phyloP scores from a whole-genome alignment of 2,888 invertebrate species.

The Xanthia togata region DNA sequence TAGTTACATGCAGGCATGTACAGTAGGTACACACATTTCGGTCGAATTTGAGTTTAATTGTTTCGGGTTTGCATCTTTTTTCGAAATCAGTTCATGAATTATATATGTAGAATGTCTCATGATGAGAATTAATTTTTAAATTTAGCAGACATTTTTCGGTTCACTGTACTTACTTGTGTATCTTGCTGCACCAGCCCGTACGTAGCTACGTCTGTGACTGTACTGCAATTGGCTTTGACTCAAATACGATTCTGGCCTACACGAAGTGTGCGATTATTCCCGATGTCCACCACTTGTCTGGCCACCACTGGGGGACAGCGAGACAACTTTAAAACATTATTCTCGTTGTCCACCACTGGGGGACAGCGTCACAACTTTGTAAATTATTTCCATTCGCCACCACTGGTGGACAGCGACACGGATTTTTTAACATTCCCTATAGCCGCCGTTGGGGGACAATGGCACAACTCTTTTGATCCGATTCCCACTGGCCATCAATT shows the following conservation, averaged over 20 bases:
- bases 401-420: too few relatives aligned
- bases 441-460: too few relatives aligned
- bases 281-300: too few relatives aligned
- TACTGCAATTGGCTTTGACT: constrained; percentile 43
- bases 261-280: constrained; percentile 10
- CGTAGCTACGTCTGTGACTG: background rate
- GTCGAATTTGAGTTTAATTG: background rate
- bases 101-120: background rate
- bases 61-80: background rate
- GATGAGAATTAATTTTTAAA: background rate
- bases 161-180: background rate
- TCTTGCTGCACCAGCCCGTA: background rate
- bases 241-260: constrained; percentile 27
- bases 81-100: background rate
- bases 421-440: too few relatives aligned
- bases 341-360: too few relatives aligned
- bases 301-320: too few relatives aligned
- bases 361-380: too few relatives aligned
- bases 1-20: background rate
- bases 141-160: background rate
- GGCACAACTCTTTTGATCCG: too few relatives aligned
- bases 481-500: too few relatives aligned
- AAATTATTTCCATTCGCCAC: too few relatives aligned
- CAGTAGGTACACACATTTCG: background rate
- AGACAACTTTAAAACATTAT: too few relatives aligned